Conservation (phyloP, 2,888 invertebrate genomes). For the Adelphocoris suturalis region DNA sequence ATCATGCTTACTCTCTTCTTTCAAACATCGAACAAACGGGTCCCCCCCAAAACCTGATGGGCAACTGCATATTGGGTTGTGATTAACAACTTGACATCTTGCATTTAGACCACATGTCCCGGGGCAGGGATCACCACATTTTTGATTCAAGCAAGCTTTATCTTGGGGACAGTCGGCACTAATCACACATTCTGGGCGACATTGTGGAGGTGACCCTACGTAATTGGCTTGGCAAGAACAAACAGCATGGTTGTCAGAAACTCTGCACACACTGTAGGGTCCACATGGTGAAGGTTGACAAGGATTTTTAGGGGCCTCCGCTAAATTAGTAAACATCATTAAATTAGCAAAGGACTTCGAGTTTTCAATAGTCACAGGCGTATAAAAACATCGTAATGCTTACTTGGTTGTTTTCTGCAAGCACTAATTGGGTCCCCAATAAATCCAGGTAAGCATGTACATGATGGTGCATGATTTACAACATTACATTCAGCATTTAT, state of each 20-base stretch:
- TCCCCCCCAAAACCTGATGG: constrained; percentile 87
- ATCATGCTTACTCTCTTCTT: constrained; percentile 84
- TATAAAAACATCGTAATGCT: constrained; percentile 73
- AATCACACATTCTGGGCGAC: constrained; percentile 89
- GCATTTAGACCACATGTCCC: constrained; percentile 91
- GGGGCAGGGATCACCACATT: constrained; percentile 89
- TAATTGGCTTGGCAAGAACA: constrained; percentile 90
- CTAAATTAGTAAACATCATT: constrained; percentile 22
- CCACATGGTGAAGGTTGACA: constrained; percentile 89
- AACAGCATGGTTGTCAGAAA: constrained; percentile 86
- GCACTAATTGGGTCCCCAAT: constrained; percentile 89
- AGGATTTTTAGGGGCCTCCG: constrained; percentile 80
- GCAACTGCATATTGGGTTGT: constrained; percentile 92
- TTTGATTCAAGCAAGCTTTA: constrained; percentile 88
- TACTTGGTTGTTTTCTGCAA: constrained; percentile 83
- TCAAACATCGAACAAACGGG: constrained; percentile 87
- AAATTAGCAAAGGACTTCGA: background rate
- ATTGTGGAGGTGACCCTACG: constrained; percentile 88
- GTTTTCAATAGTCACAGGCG: background rate
- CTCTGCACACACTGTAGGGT: constrained; percentile 87
- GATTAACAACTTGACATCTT: constrained; percentile 90
- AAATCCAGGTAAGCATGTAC: constrained; percentile 86
- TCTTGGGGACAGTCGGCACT: constrained; percentile 91
- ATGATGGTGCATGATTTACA: constrained; percentile 89
- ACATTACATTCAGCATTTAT: constrained; percentile 91